Percentiles rank a stretch among this genome's conserved stretches.
These are phyloP conservation scores for Argopecten irradians DNA, from an alignment of 1,140 invertebrate genomes.

Conservation along the genomic window DNA sequence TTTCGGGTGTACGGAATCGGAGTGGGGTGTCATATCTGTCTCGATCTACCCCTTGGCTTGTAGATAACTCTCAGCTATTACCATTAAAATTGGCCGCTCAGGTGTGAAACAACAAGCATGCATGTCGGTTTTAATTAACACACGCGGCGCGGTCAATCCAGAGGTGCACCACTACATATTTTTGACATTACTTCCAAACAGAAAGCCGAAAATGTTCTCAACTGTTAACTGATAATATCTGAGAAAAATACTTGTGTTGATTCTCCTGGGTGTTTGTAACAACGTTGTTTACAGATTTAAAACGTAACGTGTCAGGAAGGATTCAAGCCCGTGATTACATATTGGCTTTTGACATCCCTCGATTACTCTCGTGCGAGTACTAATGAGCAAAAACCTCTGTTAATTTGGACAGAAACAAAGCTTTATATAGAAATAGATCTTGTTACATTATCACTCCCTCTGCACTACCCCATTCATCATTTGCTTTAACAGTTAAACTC, in stretches of 20 bases:
- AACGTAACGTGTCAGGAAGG: conserved; percentile 15
- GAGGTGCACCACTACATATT: conserved; percentile 5
- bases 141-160: not conserved
- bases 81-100: not conserved
- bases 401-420: conserved; percentile 22
- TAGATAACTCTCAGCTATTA: conserved; percentile 7
- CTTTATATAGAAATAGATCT: conserved; percentile 23
- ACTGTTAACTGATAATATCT: conserved; percentile 12
- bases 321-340: conserved; percentile 8
- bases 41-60: not conserved
- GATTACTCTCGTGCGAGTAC: conserved; percentile 5
- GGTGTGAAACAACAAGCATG: conserved; percentile 6
- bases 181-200: not conserved
- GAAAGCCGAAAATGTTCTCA: not conserved
- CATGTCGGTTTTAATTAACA: conserved; percentile 22
- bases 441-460: conserved; percentile 14
- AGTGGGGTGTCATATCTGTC: not conserved
- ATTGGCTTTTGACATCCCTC: conserved; percentile 20
- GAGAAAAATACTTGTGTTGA: conserved; percentile 7
- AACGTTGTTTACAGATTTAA: conserved; percentile 18
- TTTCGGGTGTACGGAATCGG: conserved; percentile 12
- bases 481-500: conserved; percentile 7
- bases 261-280: not conserved
- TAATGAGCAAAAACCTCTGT: conserved; percentile 21
- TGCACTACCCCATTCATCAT: not conserved